Evolutionary conservation across 2,888 invertebrate species (phyloP).

Genomic region (Leptogaster cylindrica): DNA sequence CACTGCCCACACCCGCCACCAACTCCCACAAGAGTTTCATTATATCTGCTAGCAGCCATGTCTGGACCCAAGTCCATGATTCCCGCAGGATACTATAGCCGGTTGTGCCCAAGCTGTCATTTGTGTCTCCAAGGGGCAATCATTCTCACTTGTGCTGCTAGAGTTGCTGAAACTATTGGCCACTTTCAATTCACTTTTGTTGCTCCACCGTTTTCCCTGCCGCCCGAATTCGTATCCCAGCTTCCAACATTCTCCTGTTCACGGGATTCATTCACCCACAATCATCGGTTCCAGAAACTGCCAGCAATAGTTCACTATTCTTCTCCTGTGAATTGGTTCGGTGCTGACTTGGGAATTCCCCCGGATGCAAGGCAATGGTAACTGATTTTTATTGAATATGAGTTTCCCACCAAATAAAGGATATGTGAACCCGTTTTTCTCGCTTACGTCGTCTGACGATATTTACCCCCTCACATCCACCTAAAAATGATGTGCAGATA

Average conservation of each 20-base stretch:
- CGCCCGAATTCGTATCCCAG: background rate
- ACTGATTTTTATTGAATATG: constrained; percentile 40
- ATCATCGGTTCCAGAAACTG: background rate
- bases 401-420: constrained; percentile 34
- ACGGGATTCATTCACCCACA: too few species aligned
- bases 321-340: constrained; percentile 23
- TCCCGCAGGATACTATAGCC: constrained; percentile 7
- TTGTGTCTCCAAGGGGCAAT: constrained; percentile 31
- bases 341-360: constrained; percentile 28
- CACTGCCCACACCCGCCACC: background rate
- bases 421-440: constrained; percentile 27
- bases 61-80: constrained; percentile 19
- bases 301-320: constrained; percentile 31
- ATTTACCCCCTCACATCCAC: too few species aligned
- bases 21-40: constrained; percentile 12
- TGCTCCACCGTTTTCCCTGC: background rate
- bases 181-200: constrained; percentile 37
- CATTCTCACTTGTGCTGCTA: constrained; percentile 36
- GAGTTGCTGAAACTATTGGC: constrained; percentile 36
- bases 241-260: too few species aligned
- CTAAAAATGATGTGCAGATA: too few species aligned
- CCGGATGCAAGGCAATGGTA: constrained; percentile 28
- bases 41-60: constrained; percentile 18
- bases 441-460: too few species aligned
- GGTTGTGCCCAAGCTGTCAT: constrained; percentile 27